Evolutionary conservation across 2,888 invertebrate genomes (phyloP).

Genomic region (Eupithecia subumbrata): DNA sequence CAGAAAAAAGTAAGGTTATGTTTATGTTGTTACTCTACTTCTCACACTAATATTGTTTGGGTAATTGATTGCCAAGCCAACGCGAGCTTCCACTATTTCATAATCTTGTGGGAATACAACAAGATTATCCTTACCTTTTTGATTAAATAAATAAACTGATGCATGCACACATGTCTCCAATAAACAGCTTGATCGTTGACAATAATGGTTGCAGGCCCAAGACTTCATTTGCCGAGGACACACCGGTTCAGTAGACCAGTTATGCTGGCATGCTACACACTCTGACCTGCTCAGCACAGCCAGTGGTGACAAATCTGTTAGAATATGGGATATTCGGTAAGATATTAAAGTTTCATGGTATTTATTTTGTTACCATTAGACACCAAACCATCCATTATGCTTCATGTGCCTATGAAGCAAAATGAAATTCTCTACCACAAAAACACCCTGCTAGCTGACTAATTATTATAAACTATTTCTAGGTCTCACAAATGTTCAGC

Average conservation of each 20-base stretch:
- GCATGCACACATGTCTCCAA: no score
- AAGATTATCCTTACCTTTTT: no score
- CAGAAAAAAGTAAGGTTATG: conserved; percentile 53
- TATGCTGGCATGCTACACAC: conserved; percentile 98
- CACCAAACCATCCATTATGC: neutral
- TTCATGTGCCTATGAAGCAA: neutral
- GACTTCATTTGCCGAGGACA: conserved; percentile 96
- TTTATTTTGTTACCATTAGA: neutral
- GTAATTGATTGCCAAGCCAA: neutral
- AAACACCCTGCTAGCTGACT: neutral
- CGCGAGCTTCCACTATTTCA: neutral
- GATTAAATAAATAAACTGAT: no score
- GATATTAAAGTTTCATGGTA: neutral
- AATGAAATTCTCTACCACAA: neutral
- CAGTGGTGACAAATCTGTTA: conserved; percentile 97
- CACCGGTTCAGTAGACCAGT: conserved; percentile 97
- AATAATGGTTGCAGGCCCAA: conserved; percentile 74
- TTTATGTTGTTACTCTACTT: conserved; percentile 27
- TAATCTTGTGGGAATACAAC: neutral
- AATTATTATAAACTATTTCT: conserved; percentile 12
- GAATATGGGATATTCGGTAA: conserved; percentile 96
- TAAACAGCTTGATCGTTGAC: neutral
- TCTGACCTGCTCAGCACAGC: conserved; percentile 97
- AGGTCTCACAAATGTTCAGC: conserved; percentile 94
- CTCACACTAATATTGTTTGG: neutral